A percentile compares a stretch with the other conserved stretches of the same genome.
phyloP scores from a whole-genome alignment of 2,888 invertebrate genomes.

The Adelphocoris suturalis region DNA sequence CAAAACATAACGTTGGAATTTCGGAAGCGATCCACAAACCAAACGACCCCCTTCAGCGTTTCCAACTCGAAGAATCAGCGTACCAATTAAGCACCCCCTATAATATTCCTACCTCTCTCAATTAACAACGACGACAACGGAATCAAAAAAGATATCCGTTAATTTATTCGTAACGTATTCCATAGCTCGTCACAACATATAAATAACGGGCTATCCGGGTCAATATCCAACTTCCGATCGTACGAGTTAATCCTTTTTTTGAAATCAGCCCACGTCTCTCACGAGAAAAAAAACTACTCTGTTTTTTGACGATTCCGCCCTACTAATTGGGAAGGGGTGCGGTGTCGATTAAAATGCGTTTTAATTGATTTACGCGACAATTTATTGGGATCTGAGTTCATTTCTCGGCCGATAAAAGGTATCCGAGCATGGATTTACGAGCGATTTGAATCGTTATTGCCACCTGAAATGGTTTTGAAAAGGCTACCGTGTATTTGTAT shows the following conservation, averaged over 20 bases:
- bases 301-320: not conserved
- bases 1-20: no score
- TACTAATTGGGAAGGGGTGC: slow-evolving; percentile 14
- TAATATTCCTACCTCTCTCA: not conserved
- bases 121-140: slow-evolving; percentile 8
- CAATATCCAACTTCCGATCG: not conserved
- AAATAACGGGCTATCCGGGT: slow-evolving; percentile 8
- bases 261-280: not conserved
- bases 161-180: slow-evolving; percentile 48
- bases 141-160: slow-evolving; percentile 1
- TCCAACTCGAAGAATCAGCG: not conserved
- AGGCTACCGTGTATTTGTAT: slow-evolving; percentile 14
- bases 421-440: not conserved
- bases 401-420: not conserved
- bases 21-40: not conserved
- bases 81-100: not conserved
- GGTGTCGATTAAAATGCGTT: slow-evolving; percentile 40
- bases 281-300: not conserved
- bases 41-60: not conserved
- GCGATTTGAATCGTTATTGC: not conserved
- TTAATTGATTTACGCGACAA: slow-evolving; percentile 36
- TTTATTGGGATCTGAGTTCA: not conserved
- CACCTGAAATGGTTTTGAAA: not conserved
- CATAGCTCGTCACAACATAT: not conserved
- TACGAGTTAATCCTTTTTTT: not conserved